Conservation (phyloP, 2,888 invertebrate genomes). For the Rhorus exstirpatorius region DNA sequence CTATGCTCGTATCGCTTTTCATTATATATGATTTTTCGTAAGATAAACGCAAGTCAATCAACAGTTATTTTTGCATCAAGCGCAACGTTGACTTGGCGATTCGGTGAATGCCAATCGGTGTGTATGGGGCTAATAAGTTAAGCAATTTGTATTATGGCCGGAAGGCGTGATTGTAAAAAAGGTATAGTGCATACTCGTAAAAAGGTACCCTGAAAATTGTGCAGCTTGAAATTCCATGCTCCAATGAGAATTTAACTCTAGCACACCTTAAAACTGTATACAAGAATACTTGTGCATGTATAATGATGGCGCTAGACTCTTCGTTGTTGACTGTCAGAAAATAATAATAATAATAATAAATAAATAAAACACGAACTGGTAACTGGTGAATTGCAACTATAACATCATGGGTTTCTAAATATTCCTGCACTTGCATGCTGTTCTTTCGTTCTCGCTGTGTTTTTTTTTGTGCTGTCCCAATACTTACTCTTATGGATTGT, state of each 20-base stretch:
- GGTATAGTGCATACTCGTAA: slow-evolving; percentile 17
- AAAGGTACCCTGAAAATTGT: slow-evolving; percentile 7
- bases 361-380: slow-evolving; percentile 7
- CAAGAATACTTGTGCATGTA: background rate
- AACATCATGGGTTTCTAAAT: slow-evolving; percentile 10
- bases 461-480: slow-evolving; percentile 15
- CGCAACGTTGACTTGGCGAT: slow-evolving; percentile 10
- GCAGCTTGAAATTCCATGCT: slow-evolving; percentile 2
- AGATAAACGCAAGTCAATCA: background rate
- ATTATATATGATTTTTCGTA: background rate
- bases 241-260: background rate
- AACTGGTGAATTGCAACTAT: slow-evolving; percentile 17
- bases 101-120: slow-evolving; percentile 23
- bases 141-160: slow-evolving; percentile 4
- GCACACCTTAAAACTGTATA: slow-evolving; percentile 4
- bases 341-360: slow-evolving; percentile 18
- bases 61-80: slow-evolving; percentile 18
- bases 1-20: slow-evolving; percentile 7
- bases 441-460: slow-evolving; percentile 14
- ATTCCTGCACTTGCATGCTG: background rate
- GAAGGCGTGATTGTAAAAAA: slow-evolving; percentile 7
- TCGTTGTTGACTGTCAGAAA: background rate
- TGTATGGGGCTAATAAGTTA: slow-evolving; percentile 4
- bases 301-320: slow-evolving; percentile 17
- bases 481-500: slow-evolving; percentile 28